These are phyloP conservation scores for Nomada ruficornis DNA, from an alignment of 2,888 invertebrate genomes.

Conservation along the genomic window DNA sequence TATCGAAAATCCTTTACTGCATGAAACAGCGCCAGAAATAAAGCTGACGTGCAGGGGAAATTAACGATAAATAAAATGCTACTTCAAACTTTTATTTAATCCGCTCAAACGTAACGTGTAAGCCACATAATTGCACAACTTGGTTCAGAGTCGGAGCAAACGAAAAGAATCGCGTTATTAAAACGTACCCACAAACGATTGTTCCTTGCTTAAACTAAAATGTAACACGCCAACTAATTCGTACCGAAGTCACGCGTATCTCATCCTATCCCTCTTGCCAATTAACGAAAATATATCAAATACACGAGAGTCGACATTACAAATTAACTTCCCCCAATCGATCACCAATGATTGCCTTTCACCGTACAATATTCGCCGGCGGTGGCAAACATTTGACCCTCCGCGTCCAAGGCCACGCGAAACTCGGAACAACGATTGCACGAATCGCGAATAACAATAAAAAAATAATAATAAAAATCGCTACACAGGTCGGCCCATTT, in stretches of 20 bases:
- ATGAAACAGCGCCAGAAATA: conserved; percentile 14
- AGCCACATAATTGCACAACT: neutral
- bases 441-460: conserved; percentile 34
- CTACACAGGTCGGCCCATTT: conserved; percentile 16
- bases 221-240: too few relatives aligned
- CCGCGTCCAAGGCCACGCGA: neutral
- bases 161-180: neutral
- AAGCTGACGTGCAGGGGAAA: conserved; percentile 17
- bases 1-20: conserved; percentile 18
- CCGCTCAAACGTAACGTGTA: neutral
- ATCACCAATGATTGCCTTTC: neutral
- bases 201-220: too few relatives aligned
- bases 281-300: too few relatives aligned
- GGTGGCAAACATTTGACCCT: neutral
- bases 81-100: conserved; percentile 10
- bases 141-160: neutral
- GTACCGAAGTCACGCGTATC: too few relatives aligned
- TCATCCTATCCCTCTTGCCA: too few relatives aligned
- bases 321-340: neutral
- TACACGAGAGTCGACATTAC: too few relatives aligned
- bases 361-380: neutral
- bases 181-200: too few relatives aligned
- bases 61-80: conserved; percentile 18
- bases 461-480: conserved; percentile 44
- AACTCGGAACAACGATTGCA: neutral